Evolutionary conservation across 2,888 invertebrate genomes (phyloP).

Genomic region (Drosophila antonietae): DNA sequence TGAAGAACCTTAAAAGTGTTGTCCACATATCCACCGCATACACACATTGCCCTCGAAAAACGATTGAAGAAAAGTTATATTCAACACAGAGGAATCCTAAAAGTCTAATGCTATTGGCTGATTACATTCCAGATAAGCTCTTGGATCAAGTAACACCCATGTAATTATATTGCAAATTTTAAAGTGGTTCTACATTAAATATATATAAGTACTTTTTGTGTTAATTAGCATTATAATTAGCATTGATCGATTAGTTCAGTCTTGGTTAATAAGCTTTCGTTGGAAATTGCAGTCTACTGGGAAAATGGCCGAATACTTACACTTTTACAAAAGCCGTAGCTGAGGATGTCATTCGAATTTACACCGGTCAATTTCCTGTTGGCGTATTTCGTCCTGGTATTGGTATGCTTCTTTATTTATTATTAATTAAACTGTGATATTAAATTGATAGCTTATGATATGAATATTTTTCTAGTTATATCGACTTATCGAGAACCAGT

Average conservation of each 20-base stretch:
- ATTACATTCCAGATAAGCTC: constrained; percentile 28
- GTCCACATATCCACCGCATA: constrained; percentile 88
- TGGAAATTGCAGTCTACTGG: constrained; percentile 5
- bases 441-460: neutral
- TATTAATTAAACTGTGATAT: neutral
- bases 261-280: no score
- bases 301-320: constrained; percentile 93
- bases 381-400: constrained; percentile 23
- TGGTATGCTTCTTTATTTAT: constrained; percentile 5
- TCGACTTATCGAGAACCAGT: constrained; percentile 88
- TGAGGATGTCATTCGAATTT: constrained; percentile 17
- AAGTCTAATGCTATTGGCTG: constrained; percentile 85
- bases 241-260: no score
- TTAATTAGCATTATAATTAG: no score
- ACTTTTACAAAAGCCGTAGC: constrained; percentile 92
- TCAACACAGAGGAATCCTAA: constrained; percentile 81
- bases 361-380: constrained; percentile 6
- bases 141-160: constrained; percentile 17
- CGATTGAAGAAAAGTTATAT: constrained; percentile 86
- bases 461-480: constrained; percentile 9
- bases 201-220: no score
- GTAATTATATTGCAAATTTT: constrained; percentile 5
- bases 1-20: constrained; percentile 85
- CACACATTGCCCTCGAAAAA: constrained; percentile 85
- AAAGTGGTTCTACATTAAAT: no score